Conservation (phyloP, 1,140 invertebrate genomes). For the Atta colombica region DNA sequence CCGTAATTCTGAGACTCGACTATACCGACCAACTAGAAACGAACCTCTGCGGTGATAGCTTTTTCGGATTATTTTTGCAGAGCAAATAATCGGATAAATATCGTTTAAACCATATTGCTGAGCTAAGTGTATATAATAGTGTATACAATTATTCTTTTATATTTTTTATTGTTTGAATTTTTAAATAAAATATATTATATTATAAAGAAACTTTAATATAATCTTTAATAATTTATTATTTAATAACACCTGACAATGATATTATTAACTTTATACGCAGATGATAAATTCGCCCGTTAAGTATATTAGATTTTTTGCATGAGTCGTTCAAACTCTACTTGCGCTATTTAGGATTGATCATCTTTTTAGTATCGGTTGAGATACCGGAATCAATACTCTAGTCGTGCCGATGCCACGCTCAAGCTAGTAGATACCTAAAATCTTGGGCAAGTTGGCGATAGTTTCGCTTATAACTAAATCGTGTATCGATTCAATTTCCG, state of each 20-base stretch:
- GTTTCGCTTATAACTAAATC: conserved; percentile 38
- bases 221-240: not conserved
- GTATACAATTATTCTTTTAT: not conserved
- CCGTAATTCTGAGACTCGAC: conserved; percentile 18
- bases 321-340: not conserved
- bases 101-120: not conserved
- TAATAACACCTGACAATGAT: not conserved
- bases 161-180: not conserved
- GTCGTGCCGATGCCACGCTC: conserved; percentile 17
- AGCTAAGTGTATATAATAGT: not conserved
- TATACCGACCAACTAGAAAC: not conserved
- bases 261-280: not conserved
- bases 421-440: conserved; percentile 31
- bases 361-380: conserved; percentile 1
- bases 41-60: not conserved
- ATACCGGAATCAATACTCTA: conserved; percentile 38
- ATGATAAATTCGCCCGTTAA: not conserved
- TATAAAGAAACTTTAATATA: not conserved
- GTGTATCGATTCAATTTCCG: conserved; percentile 32
- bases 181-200: not conserved
- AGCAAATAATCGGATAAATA: conserved; percentile 34
- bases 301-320: conserved; percentile 5
- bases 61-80: not conserved
- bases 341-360: conserved; percentile 28
- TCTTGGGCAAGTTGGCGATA: conserved; percentile 44